Evolutionary conservation across 2,797 vertebrate species (phyloP), one percentile per base, ranked within the genome.

Genomic region (Acanthurus leucopareius): DNA sequence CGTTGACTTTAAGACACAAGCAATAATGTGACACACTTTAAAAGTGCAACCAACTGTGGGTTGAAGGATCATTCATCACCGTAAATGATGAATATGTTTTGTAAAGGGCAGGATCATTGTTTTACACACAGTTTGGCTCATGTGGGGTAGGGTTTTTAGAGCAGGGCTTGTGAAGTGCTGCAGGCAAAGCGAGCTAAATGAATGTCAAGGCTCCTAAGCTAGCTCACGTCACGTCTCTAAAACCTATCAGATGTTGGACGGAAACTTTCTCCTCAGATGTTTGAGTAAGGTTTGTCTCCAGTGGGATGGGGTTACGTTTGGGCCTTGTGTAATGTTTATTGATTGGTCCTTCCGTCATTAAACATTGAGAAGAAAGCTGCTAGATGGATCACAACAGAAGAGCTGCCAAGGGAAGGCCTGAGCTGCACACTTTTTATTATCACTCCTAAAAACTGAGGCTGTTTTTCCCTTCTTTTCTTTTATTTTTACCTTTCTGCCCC

Each of bases 251-350:
- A 85, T 74, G 73, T 62, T 86, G 63, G 68, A 88, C 56, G 84
- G 88, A 91, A 91, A 92, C 85, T 89, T 85, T 90, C 83, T 82
- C 79, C 86, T 77, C 20, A 63, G 1, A 28, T 53, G 86, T 86
- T 88, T 86, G 86, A 87, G 81, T 54, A 49, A 62, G 77, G 87
- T 68, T 74, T 38, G 72, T 82, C 86, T 88, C 82, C 35, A 25
- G 72, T 61, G 80, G 80, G 88, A 90, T 90, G 88, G 58, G 86
- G 90, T 86, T 91, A 85, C 85, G 47, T 48, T 79, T 10, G 48
- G 84, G 75, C 73, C 68, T 64, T 38, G 84, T 88, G 84, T 92
- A 90, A 93, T 94, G 93, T 86, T 90, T 93, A 94, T 94, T 87
- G 93, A 94, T 94, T 71, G 77, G 75, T 60, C 75, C 75, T 79